Conservation (phyloP, 2,888 invertebrate species). For the Argynnis bischoffii region DNA sequence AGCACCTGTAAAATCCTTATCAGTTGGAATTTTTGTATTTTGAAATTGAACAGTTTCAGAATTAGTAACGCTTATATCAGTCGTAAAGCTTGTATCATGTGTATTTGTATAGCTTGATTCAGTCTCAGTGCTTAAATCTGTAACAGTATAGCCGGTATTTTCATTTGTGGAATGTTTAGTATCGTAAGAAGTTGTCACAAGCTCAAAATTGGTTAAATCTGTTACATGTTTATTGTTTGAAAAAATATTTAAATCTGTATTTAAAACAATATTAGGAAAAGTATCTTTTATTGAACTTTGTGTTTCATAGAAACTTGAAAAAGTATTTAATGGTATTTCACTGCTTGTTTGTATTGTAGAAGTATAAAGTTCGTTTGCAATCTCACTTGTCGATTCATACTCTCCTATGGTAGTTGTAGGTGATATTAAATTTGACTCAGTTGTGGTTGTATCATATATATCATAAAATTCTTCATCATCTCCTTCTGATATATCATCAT, state of each 20-base stretch:
- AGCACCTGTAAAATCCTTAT: constrained; percentile 17
- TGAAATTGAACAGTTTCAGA: constrained; percentile 23
- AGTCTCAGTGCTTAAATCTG: constrained; percentile 3
- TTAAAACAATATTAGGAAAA: constrained; percentile 17
- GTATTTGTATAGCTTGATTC: constrained; percentile 3
- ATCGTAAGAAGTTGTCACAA: not conserved
- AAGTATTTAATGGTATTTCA: constrained; percentile 1
- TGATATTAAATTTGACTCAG: constrained; percentile 16
- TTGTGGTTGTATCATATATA: constrained; percentile 30
- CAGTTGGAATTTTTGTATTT: constrained; percentile 24
- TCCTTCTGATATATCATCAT: constrained; percentile 40
- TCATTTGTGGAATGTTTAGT: not conserved
- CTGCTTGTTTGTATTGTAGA: constrained; percentile 12
- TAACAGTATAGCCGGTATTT: constrained; percentile 8
- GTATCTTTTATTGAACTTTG: not conserved
- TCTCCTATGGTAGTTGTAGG: constrained; percentile 10
- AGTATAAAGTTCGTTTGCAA: constrained; percentile 8
- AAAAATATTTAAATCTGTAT: constrained; percentile 4
- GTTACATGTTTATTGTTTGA: not conserved
- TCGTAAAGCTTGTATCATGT: not conserved
- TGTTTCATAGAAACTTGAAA: constrained; percentile 8
- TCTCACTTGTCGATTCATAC: constrained; percentile 17
- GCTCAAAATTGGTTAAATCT: not conserved
- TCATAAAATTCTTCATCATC: constrained; percentile 49
- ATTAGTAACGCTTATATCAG: constrained; percentile 19